These are phyloP conservation scores for Araneus ventricosus DNA, from an alignment of 1,140 invertebrate species.

Conservation along the genomic window DNA sequence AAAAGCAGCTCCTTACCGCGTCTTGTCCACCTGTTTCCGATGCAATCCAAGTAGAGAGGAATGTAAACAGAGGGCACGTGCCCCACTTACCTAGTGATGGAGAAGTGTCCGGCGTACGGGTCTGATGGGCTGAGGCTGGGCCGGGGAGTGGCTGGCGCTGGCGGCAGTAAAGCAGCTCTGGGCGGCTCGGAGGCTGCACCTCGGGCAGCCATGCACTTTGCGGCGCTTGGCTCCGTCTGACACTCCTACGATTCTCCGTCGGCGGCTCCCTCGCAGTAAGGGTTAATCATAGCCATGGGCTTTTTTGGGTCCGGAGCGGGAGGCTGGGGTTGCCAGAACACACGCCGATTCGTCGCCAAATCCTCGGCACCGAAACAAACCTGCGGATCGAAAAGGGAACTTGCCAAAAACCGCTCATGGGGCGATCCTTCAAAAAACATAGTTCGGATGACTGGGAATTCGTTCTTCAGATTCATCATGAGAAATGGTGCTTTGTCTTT, in stretches of 20 bases:
- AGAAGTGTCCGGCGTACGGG: constrained; percentile 65
- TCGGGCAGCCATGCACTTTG: constrained; percentile 65
- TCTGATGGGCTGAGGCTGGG: constrained; percentile 68
- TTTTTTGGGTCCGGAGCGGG: constrained; percentile 10
- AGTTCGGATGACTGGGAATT: too few relatives aligned
- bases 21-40: constrained; percentile 16
- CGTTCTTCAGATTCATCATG: too few relatives aligned
- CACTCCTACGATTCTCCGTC: constrained; percentile 61
- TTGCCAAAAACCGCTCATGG: neutral
- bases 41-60: neutral
- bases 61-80: constrained; percentile 42
- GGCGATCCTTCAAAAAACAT: too few relatives aligned
- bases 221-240: constrained; percentile 58
- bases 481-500: too few relatives aligned
- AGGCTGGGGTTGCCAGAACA: constrained; percentile 49
- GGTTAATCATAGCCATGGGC: constrained; percentile 68
- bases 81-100: constrained; percentile 69
- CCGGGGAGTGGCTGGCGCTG: constrained; percentile 60
- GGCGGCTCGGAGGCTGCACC: constrained; percentile 57
- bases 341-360: constrained; percentile 51
- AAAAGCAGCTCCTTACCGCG: constrained; percentile 1
- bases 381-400: neutral
- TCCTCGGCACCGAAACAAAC: constrained; percentile 1
- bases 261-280: constrained; percentile 54
- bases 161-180: constrained; percentile 54